Base-by-base conservation (phyloP, 2,888 invertebrate genomes). In the Alloplasta piceator region DNA sequence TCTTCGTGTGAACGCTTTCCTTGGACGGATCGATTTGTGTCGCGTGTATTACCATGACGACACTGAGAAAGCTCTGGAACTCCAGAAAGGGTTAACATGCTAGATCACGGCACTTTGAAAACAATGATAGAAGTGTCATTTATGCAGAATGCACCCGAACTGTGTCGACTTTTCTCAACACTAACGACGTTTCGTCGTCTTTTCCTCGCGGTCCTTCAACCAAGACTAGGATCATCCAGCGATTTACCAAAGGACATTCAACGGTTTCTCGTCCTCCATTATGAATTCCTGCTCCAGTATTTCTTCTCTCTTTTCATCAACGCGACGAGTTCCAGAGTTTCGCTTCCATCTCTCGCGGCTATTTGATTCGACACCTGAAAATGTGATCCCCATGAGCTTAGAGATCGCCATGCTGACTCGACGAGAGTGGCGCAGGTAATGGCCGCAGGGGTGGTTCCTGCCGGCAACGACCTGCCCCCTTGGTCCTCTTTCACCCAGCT, bases 381-480 rank as follows among this genome's bases (percentile, higher is more conserved):
- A 41, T 36, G 7, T 9, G 64, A 71, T 64, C 71, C 66, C 72
- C 52, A 58, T 63, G 68, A 55, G 60, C 52, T 58, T 67, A 43
- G 26, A 66, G 67, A 68, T 52, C 73, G 90, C 91, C 91, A 90
- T 91, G 85, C 86, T 89, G 89, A 75, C 77, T 75, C 73, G 66
- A 68, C 56, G 74, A 56, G 78, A 36, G 70, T 41, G 50, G 81
- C 85, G 85, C 86, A 85, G 89, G 86, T 87, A 75, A 92, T 91
- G 90, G 91, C 91, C 88, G 89, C 89, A 89, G 89, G 91, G 92
- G 92, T 92, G 91, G 89, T 89, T 89, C 91, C 90, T 85, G 86
- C 66, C 78, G 52, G 41, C 61, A 83, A 87, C 84, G 90, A 87
- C 90, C 92, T 89, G 92, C 92, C 92, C 90, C 88, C 82, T 83